phyloP scores from a whole-genome alignment of 1,140 invertebrate genomes.

The Panagrolaimus sp. region DNA sequence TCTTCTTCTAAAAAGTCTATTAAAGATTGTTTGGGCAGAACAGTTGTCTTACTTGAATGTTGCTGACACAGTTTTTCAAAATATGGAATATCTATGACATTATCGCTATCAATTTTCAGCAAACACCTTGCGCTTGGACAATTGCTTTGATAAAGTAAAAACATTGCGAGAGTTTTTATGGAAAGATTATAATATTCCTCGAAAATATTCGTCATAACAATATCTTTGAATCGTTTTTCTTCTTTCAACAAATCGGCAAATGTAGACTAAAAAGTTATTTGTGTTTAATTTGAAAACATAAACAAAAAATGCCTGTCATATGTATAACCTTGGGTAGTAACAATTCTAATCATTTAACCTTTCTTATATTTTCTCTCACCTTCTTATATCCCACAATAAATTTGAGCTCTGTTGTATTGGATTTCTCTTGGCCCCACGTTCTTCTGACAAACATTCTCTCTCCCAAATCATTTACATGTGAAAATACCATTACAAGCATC shows the following conservation, averaged over 20 bases:
- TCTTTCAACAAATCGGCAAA: background rate
- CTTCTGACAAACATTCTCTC: background rate
- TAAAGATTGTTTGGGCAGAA: background rate
- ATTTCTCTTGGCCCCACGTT: background rate
- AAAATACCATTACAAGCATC: background rate
- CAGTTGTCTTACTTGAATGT: background rate
- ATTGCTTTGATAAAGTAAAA: background rate
- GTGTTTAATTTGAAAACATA: too few species aligned
- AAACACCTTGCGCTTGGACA: background rate
- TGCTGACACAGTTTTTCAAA: background rate
- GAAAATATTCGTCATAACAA: background rate
- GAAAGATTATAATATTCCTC: slow-evolving; percentile 15
- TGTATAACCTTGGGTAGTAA: too few species aligned
- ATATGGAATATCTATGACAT: background rate
- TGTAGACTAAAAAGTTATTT: too few species aligned
- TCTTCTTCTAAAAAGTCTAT: background rate
- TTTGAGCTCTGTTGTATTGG: background rate
- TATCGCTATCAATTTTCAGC: slow-evolving; percentile 12
- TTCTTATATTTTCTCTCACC: too few species aligned
- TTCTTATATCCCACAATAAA: slow-evolving; percentile 6
- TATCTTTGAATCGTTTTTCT: background rate
- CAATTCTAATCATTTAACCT: too few species aligned
- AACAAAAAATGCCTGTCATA: too few species aligned
- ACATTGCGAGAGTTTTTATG: slow-evolving; percentile 8
- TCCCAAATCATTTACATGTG: background rate